phyloP scores from a whole-genome alignment of 2,113 vertebrate genomes.

The Pangasianodon gigas region DNA sequence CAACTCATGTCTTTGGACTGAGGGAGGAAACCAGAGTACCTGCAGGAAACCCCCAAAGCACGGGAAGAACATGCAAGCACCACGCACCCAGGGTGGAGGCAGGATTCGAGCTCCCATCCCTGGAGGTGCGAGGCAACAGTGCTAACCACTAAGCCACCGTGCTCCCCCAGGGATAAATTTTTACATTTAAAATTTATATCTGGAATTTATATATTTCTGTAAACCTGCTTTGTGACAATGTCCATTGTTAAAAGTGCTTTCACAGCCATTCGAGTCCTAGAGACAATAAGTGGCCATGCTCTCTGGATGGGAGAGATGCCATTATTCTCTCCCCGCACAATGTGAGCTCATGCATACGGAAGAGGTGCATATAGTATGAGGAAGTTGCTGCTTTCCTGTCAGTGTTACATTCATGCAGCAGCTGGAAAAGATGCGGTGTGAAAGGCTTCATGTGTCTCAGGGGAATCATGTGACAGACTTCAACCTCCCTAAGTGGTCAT shows the following conservation, averaged over 20 bases:
- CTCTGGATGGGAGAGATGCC: background rate
- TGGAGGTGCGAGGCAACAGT: too few species aligned
- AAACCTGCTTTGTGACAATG: too few species aligned
- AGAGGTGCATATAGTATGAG: background rate
- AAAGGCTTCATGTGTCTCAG: background rate
- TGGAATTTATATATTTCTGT: too few species aligned
- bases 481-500: background rate
- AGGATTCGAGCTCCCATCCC: too few species aligned
- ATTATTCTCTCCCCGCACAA: background rate
- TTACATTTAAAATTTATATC: background rate
- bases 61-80: too few species aligned
- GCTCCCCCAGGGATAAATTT: background rate
- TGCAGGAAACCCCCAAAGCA: too few species aligned
- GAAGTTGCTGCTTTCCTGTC: slow-evolving; percentile 9
- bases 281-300: background rate
- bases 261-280: background rate
- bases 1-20: too few species aligned
- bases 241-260: too few species aligned
- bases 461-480: background rate
- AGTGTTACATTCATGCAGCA: background rate
- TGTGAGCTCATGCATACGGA: background rate
- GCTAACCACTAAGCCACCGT: too few species aligned
- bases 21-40: too few species aligned
- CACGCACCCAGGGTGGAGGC: too few species aligned
- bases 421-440: slow-evolving; percentile 10